Base-by-base conservation (phyloP, 2,113 vertebrate genomes). In the Atractosteus spatula region DNA sequence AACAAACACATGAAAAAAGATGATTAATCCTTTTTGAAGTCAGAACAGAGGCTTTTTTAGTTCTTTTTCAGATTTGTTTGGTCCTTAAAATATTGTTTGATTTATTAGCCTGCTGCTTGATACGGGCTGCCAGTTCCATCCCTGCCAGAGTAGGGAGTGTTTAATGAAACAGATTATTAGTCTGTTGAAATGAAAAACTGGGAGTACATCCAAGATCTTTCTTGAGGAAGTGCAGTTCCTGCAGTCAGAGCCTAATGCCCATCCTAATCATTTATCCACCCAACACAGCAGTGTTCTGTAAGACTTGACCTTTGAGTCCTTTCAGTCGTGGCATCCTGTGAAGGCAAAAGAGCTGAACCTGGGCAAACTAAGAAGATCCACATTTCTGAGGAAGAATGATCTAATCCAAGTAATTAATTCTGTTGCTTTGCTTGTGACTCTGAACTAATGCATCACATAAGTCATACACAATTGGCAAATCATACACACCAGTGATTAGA, bases 121-220 rank as follows among this genome's bases (percentile, higher is more conserved):
- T 64, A 75, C 47, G 2, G 47, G 71, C 75, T 82, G 67, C 71
- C 74, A 74, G 69, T 72, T 75, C 29, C 14, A 67, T 66, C 55
- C 41, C 45, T 64, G 67, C 67, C 69, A 71, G 66, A 66, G 73
- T 62, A 71, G 70, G 62, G 74, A 82, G 75, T 61, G 77, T 83
- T 80, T 82, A 78, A 89, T 89, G 81, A 85, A 72, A 84, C 47
- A 66, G 70, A 81, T 84, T 80, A 78, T 54, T 72, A 78, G 66
- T 68, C 63, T 72, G 75, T 61, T 69, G 64, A 83, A 68, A 76
- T 55, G 73, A 66, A 45, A 74, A 68, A 76, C 78, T 80, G 14
- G 61, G 45, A 10, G 54, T 63, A 44, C 55, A 54, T 79, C 71
- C 71, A 80, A 68, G 65, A 51, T 3, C 70, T 67, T 10, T 68